Percentiles rank a stretch among this genome's conserved stretches.
These are phyloP conservation scores for Tylochromis polylepis DNA, from an alignment of 2,113 vertebrate species.

Conservation along the genomic window DNA sequence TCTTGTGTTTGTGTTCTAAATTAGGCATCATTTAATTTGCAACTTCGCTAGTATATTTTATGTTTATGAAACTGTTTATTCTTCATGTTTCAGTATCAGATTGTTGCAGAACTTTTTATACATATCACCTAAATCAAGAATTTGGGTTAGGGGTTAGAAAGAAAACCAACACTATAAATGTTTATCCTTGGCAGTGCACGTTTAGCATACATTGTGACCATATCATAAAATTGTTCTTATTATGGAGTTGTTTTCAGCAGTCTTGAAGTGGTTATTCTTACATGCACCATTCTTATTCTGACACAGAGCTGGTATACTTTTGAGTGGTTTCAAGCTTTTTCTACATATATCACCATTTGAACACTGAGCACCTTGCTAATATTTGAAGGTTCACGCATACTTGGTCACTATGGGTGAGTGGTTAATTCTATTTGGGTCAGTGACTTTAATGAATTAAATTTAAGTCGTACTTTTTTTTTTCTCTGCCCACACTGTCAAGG, in stretches of 20 bases:
- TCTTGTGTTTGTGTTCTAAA: neutral
- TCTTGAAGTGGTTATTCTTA: neutral
- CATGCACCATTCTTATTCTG: neutral
- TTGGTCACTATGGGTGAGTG: constrained; percentile 53
- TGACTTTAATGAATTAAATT: constrained; percentile 59
- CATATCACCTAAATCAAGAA: too few relatives aligned
- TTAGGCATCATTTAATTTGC: neutral
- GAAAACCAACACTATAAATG: neutral
- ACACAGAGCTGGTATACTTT: constrained; percentile 9
- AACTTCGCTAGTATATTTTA: neutral
- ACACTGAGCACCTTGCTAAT: constrained; percentile 50
- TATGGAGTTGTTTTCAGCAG: neutral
- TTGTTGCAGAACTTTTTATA: neutral
- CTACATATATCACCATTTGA: constrained; percentile 16
- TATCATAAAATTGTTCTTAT: neutral
- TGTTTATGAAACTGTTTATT: neutral
- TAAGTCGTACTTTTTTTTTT: constrained; percentile 14
- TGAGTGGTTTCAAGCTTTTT: constrained; percentile 19
- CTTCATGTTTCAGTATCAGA: neutral
- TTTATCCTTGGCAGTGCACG: neutral
- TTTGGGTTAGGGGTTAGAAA: too few relatives aligned
- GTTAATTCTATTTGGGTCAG: constrained; percentile 62
- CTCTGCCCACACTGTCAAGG: constrained; percentile 40
- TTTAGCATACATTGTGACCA: neutral
- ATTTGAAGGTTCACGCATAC: constrained; percentile 60